A percentile compares a stretch with the other conserved stretches of the same genome.
These are phyloP conservation scores for Monopterus albus DNA, from an alignment of 2,113 vertebrate genomes.

Conservation along the genomic window DNA sequence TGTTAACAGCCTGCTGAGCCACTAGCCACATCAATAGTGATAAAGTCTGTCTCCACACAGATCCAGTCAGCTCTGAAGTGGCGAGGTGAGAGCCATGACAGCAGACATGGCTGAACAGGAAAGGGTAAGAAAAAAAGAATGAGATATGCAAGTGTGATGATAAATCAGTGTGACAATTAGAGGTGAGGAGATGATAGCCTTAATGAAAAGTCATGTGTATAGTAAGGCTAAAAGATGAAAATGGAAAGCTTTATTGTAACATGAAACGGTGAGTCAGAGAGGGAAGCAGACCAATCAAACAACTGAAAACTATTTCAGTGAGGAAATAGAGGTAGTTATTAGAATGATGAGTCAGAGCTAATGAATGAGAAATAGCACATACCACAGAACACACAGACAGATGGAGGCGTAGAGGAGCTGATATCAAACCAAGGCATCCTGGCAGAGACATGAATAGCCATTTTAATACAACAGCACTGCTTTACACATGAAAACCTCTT, in stretches of 20 bases:
- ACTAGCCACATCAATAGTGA: not conserved
- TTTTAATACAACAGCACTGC: slow-evolving; percentile 54
- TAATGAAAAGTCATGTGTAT: slow-evolving; percentile 25
- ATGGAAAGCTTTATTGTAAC: slow-evolving; percentile 33
- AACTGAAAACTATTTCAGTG: slow-evolving; percentile 43
- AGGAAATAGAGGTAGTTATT: slow-evolving; percentile 64
- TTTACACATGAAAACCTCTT: slow-evolving; percentile 46
- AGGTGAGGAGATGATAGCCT: slow-evolving; percentile 30
- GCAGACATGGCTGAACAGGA: slow-evolving; percentile 28
- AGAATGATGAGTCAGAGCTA: slow-evolving; percentile 67
- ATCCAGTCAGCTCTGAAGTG: slow-evolving; percentile 23
- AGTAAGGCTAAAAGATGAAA: slow-evolving; percentile 20
- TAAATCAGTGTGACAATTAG: slow-evolving; percentile 38
- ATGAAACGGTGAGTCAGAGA: slow-evolving; percentile 44
- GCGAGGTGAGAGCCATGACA: slow-evolving; percentile 30
- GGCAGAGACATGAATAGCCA: slow-evolving; percentile 57
- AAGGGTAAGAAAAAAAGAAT: slow-evolving; percentile 24
- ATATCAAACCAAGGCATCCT: slow-evolving; percentile 56
- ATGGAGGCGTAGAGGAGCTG: slow-evolving; percentile 58
- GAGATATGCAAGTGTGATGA: slow-evolving; percentile 12
- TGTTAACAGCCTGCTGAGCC: slow-evolving; percentile 8
- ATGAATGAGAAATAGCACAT: slow-evolving; percentile 64
- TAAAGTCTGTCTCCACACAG: slow-evolving; percentile 17
- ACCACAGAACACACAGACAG: slow-evolving; percentile 53
- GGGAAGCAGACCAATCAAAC: slow-evolving; percentile 30